Conservation (phyloP, 1,140 invertebrate species). For the Musca vetustissima region DNA sequence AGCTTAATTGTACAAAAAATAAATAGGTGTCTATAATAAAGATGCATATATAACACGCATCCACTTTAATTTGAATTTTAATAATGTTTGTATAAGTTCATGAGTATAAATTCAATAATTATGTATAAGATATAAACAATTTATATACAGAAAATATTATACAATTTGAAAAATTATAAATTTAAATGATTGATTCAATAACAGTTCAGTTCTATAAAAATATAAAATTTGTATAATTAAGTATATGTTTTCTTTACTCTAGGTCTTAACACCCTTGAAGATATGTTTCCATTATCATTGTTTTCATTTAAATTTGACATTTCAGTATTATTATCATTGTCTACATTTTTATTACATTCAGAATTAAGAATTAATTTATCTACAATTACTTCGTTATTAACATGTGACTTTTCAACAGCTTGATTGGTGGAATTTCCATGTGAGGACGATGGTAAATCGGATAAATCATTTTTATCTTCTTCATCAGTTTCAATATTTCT, state of each 20-base stretch:
- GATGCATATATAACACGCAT: slow-evolving; percentile 16
- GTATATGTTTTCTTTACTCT: slow-evolving; percentile 6
- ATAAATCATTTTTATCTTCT: background rate
- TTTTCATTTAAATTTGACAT: slow-evolving; percentile 7
- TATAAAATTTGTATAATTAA: slow-evolving; percentile 9
- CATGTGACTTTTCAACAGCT: background rate
- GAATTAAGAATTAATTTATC: background rate
- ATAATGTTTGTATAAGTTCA: background rate
- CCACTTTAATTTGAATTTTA: slow-evolving; percentile 8
- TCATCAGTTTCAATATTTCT: no score
- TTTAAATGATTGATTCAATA: background rate
- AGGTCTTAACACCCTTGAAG: slow-evolving; percentile 7
- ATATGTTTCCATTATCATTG: background rate
- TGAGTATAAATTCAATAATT: no score
- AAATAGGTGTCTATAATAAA: background rate
- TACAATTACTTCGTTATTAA: background rate
- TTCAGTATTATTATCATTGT: background rate
- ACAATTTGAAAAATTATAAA: no score
- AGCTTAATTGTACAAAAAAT: no score
- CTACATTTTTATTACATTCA: background rate
- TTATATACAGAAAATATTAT: background rate
- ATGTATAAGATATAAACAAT: background rate
- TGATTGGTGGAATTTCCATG: slow-evolving; percentile 1
- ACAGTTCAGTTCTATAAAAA: background rate
- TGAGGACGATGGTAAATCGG: slow-evolving; percentile 1